These are phyloP conservation scores for Globodera rostochiensis DNA, from an alignment of 1,140 invertebrate genomes.

Conservation along the genomic window DNA sequence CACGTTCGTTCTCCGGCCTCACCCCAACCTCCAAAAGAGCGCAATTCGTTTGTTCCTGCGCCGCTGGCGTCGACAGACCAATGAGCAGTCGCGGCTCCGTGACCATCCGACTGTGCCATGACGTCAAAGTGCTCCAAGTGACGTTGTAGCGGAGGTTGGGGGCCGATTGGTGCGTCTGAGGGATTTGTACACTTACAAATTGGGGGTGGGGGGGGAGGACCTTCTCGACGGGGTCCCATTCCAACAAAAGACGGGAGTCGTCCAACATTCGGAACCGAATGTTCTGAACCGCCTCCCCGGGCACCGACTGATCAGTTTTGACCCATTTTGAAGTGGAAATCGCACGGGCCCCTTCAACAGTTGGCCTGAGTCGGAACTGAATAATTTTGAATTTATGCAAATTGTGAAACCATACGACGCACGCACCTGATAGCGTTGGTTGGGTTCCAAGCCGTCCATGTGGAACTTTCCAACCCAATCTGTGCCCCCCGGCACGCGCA, in stretches of 20 bases:
- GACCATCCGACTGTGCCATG: conserved; percentile 29
- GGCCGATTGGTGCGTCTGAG: conserved; percentile 35
- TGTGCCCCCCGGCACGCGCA: not conserved
- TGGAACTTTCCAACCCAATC: conserved; percentile 30
- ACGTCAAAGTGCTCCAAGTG: conserved; percentile 30
- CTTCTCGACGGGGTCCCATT: conserved; percentile 52
- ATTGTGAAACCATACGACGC: not conserved
- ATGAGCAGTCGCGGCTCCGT: conserved; percentile 37
- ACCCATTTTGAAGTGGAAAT: conserved; percentile 38
- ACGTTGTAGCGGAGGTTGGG: conserved; percentile 54
- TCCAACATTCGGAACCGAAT: conserved; percentile 48
- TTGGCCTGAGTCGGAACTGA: conserved; percentile 46
- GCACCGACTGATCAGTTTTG: conserved; percentile 36
- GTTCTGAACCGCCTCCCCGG: conserved; percentile 38
- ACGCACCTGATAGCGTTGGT: conserved; percentile 46
- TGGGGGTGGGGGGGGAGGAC: conserved; percentile 11
- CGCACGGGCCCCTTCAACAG: not conserved
- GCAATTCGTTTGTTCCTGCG: conserved; percentile 20
- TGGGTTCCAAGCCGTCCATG: conserved; percentile 38
- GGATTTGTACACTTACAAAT: not conserved
- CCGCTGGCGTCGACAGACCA: not conserved
- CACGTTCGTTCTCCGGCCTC: conserved; percentile 47
- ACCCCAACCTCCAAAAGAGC: conserved; percentile 43
- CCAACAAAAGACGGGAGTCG: conserved; percentile 42
- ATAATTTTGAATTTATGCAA: conserved; percentile 17